A percentile compares a stretch with the other conserved stretches of the same genome.
These are phyloP conservation scores for Muscicapa comitata DNA, from an alignment of 2,797 vertebrate species.

Conservation along the genomic window DNA sequence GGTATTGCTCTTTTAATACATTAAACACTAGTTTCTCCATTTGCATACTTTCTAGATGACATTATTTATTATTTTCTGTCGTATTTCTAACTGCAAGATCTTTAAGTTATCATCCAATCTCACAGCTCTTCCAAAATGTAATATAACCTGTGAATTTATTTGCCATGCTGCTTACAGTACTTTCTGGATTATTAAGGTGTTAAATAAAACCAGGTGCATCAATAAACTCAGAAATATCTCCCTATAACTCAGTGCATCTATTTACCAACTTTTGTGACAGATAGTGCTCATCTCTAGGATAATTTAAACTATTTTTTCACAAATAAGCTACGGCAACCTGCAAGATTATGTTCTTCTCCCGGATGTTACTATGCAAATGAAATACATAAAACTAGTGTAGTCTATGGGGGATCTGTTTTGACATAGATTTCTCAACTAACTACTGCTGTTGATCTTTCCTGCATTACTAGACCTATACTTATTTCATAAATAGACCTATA, in stretches of 20 bases:
- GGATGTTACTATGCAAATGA: background rate
- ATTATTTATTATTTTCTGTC: slow-evolving; percentile 15
- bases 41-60: background rate
- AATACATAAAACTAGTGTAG: background rate
- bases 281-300: background rate
- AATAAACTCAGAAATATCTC: background rate
- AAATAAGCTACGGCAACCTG: background rate
- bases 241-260: background rate
- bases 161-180: background rate
- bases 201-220: slow-evolving; percentile 43
- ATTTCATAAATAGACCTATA: background rate
- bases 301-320: slow-evolving; percentile 19
- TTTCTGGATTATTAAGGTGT: slow-evolving; percentile 36
- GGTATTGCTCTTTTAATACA: background rate
- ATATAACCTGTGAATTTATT: slow-evolving; percentile 20
- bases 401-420: background rate
- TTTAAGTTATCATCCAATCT: slow-evolving; percentile 29
- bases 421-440: background rate
- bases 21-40: background rate
- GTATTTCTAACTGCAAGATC: background rate
- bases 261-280: slow-evolving; percentile 3
- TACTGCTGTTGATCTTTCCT: background rate
- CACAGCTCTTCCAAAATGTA: background rate
- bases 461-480: background rate
- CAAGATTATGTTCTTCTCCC: background rate